These are phyloP conservation scores for Cyanoliseus patagonus DNA, from an alignment of 2,113 vertebrate species.

Conservation along the genomic window DNA sequence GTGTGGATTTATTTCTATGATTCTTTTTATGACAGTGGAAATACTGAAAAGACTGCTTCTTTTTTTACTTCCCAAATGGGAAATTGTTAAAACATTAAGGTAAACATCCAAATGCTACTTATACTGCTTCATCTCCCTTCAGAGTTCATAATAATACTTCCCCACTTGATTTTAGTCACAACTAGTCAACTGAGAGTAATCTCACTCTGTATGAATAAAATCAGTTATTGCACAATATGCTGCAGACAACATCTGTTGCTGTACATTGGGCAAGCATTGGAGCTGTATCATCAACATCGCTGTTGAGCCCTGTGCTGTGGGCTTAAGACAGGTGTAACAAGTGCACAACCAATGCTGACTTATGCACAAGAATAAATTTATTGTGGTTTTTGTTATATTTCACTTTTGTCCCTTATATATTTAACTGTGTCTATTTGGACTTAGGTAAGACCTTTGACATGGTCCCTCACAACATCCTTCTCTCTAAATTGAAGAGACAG, in stretches of 20 bases:
- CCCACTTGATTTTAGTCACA: background rate
- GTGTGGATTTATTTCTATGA: background rate
- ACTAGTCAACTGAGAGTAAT: background rate
- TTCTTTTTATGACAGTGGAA: background rate
- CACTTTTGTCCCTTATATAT: background rate
- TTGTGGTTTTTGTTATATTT: accelerated
- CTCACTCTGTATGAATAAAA: background rate
- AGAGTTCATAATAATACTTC: background rate
- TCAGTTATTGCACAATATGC: background rate
- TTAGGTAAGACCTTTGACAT: background rate
- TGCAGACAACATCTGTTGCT: background rate
- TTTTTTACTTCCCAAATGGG: background rate
- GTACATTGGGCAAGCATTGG: background rate
- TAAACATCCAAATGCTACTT: background rate
- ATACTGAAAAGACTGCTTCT: background rate
- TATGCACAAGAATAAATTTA: background rate
- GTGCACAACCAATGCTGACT: background rate
- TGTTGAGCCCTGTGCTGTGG: background rate
- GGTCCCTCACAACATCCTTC: background rate
- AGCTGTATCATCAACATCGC: background rate
- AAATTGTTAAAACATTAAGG: background rate
- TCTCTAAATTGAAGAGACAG: background rate
- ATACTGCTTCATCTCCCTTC: background rate
- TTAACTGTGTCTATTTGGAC: background rate
- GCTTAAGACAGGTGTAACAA: background rate